Conservation (phyloP, 2,113 vertebrate genomes). For the Neogale vison region DNA sequence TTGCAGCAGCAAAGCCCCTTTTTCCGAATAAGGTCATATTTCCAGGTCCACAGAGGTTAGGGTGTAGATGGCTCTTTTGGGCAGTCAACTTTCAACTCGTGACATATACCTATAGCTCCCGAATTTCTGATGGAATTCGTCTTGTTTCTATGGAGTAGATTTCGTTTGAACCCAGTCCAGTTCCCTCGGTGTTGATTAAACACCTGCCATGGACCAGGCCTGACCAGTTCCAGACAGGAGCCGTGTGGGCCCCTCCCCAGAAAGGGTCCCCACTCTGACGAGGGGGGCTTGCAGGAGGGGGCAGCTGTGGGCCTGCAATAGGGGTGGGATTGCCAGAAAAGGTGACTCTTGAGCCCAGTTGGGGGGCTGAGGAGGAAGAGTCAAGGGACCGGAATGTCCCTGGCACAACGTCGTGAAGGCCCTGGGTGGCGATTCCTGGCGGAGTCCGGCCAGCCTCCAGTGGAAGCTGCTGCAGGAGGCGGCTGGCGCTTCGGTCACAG, state of each 20-base stretch:
- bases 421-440: background rate
- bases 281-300: too few species aligned
- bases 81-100: background rate
- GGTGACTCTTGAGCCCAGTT: too few species aligned
- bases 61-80: background rate
- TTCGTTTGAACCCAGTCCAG: background rate
- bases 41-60: background rate
- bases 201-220: background rate
- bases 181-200: background rate
- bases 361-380: background rate
- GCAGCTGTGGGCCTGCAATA: background rate
- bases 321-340: background rate
- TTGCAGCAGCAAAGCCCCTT: background rate
- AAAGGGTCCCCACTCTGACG: too few species aligned
- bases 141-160: background rate
- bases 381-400: too few species aligned
- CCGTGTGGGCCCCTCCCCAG: background rate
- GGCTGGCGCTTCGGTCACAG: accelerated
- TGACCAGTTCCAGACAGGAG: background rate
- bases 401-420: accelerated
- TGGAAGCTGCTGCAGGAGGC: background rate
- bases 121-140: background rate
- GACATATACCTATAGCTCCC: background rate
- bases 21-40: background rate
- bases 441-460: too few species aligned